These are phyloP conservation scores for Trichosurus vulpecula DNA, from an alignment of 2,797 vertebrate genomes.

Conservation along the genomic window DNA sequence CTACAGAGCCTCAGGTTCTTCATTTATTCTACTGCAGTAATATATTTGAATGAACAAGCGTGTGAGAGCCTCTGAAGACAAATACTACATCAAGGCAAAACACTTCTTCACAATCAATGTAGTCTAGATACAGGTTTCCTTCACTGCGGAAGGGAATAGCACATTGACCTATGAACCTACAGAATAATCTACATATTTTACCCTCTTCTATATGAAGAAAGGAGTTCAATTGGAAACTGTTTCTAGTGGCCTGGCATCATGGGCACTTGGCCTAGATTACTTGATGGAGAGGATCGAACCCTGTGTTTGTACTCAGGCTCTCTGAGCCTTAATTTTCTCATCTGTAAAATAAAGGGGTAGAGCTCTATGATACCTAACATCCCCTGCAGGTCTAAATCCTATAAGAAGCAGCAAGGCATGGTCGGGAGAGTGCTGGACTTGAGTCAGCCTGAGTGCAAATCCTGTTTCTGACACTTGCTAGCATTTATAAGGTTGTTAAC, in stretches of 20 bases:
- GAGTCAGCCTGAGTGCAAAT: background rate
- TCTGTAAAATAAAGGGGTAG: background rate
- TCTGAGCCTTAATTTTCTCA: background rate
- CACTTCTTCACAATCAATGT: slow-evolving; percentile 4
- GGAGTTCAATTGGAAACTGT: background rate
- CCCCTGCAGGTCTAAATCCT: background rate
- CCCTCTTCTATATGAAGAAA: background rate
- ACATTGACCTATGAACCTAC: background rate
- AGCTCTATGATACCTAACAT: background rate
- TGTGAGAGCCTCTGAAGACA: slow-evolving; percentile 24
- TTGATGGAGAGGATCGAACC: background rate
- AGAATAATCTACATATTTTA: background rate
- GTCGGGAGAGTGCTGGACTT: background rate
- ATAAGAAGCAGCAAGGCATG: background rate
- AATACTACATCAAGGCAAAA: slow-evolving; percentile 27
- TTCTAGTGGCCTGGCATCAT: background rate
- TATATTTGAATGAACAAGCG: slow-evolving; percentile 5
- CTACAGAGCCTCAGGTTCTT: background rate
- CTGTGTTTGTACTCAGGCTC: background rate
- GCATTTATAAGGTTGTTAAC: background rate
- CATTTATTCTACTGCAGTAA: slow-evolving; percentile 13
- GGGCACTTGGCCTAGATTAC: background rate
- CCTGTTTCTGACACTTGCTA: background rate
- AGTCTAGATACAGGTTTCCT: background rate
- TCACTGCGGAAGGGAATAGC: background rate